Conservation (phyloP, 1,140 invertebrate genomes). For the Epicauta chinensis region DNA sequence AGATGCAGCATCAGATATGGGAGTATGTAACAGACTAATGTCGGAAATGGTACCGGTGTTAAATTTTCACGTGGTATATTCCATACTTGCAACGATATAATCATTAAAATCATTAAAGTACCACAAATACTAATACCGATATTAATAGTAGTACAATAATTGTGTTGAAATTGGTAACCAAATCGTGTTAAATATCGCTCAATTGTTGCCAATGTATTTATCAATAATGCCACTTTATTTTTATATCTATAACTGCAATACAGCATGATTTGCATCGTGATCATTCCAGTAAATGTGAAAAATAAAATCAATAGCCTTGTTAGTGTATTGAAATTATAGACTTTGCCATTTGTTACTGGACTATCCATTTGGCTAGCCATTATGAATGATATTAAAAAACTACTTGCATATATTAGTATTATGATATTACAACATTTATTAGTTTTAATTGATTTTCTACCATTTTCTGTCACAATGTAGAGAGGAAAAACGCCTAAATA, state of each 20-base stretch:
- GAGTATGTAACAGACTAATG: background rate
- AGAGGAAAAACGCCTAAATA: background rate
- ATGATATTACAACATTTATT: constrained; percentile 3
- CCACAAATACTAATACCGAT: too few species aligned
- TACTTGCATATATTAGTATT: background rate
- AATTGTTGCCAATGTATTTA: background rate
- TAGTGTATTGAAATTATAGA: constrained; percentile 8
- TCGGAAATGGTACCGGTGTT: background rate
- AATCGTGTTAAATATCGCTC: background rate
- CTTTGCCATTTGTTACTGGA: background rate
- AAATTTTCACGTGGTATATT: constrained; percentile 5
- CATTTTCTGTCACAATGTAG: background rate
- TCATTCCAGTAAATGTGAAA: background rate
- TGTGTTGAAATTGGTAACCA: background rate
- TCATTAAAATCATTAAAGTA: background rate
- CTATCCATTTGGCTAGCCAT: background rate
- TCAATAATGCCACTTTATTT: background rate
- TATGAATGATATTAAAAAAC: background rate
- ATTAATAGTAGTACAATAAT: too few species aligned
- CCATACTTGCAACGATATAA: constrained; percentile 1
- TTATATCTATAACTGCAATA: background rate
- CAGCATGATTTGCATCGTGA: background rate
- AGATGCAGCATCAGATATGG: constrained; percentile 2
- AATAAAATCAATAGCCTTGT: constrained; percentile 5
- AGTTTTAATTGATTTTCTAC: background rate